Evolutionary conservation across 2,113 vertebrate genomes (phyloP).

Genomic region (Phyllostomus discolor): DNA sequence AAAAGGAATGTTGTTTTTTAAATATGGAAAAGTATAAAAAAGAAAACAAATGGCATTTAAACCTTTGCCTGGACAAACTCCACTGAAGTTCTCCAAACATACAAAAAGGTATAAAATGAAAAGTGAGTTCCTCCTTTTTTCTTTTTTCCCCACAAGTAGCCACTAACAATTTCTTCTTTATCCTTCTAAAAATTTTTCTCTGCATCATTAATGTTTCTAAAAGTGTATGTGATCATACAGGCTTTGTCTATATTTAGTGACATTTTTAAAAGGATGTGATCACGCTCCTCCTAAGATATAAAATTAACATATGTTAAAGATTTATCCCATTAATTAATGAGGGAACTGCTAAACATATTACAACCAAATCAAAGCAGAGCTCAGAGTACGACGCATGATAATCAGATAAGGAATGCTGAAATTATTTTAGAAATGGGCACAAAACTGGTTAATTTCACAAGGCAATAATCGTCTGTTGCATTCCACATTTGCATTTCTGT

Average conservation of each 20-base stretch:
- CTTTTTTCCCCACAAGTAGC: background rate
- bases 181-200: background rate
- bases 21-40: background rate
- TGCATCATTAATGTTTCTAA: background rate
- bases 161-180: background rate
- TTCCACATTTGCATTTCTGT: background rate
- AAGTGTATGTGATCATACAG: background rate
- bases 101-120: background rate
- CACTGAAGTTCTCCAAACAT: slow-evolving; percentile 6
- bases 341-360: background rate
- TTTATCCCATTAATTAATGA: background rate
- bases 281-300: background rate
- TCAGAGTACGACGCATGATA: background rate
- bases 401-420: background rate
- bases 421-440: background rate
- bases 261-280: background rate
- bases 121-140: background rate
- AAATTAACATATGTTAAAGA: slow-evolving; percentile 12
- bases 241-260: background rate
- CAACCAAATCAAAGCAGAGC: background rate
- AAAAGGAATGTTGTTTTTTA: background rate
- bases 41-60: background rate
- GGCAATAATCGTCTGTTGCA: background rate
- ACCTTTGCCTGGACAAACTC: background rate
- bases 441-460: background rate